Percentiles rank a stretch among this genome's conserved stretches.
Evolutionary conservation across 2,888 invertebrate species (phyloP).

Genomic region (Leucophora obtusa): DNA sequence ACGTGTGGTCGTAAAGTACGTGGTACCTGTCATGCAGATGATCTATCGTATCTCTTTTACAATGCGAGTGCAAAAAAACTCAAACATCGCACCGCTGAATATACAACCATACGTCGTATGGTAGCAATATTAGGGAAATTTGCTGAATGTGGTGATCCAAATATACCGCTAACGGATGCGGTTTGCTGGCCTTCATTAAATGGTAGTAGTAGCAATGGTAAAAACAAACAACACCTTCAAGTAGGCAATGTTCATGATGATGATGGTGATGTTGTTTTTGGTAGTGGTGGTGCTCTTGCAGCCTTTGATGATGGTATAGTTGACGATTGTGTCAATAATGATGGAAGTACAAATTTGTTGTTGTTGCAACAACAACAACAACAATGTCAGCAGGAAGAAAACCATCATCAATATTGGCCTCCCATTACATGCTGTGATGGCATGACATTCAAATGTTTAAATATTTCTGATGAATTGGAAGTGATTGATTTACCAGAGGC

Average conservation of each 20-base stretch:
- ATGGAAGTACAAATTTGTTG: conserved; percentile 38
- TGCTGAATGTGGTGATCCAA: conserved; percentile 75
- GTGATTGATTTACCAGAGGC: conserved; percentile 77
- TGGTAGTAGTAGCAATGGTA: conserved; percentile 12
- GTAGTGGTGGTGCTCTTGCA: conserved; percentile 16
- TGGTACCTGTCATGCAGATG: conserved; percentile 78
- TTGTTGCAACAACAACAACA: conserved; percentile 1
- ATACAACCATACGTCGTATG: conserved; percentile 75
- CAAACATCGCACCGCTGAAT: conserved; percentile 74
- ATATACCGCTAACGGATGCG: conserved; percentile 68
- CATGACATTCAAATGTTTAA: conserved; percentile 74
- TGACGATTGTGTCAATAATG: conserved; percentile 35
- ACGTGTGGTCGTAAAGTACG: conserved; percentile 76
- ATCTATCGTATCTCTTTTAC: conserved; percentile 77
- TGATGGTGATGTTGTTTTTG: conserved; percentile 3
- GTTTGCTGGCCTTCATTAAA: conserved; percentile 49
- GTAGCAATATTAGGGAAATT: conserved; percentile 75
- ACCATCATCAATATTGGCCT: conserved; percentile 48
- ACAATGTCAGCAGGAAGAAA: conserved; percentile 13
- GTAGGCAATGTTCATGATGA: neutral
- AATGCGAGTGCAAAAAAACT: conserved; percentile 75
- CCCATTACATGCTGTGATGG: conserved; percentile 44
- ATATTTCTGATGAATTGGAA: conserved; percentile 76
- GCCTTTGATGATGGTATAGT: neutral
- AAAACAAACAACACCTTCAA: conserved; percentile 17